Base-by-base conservation (phyloP, 2,797 vertebrate species). In the Bradypodion pumilum region DNA sequence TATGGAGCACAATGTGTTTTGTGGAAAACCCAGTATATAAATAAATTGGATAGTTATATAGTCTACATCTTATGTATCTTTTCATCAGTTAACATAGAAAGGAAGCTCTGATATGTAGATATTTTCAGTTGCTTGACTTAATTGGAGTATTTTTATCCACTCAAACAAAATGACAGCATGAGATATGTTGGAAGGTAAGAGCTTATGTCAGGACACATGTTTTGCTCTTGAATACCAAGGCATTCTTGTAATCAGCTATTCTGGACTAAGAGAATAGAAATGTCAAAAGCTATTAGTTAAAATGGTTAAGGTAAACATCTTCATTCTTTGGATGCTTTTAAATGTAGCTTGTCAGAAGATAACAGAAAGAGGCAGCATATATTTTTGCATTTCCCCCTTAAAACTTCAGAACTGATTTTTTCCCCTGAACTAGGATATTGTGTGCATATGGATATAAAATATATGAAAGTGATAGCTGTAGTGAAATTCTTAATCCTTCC, bases 221-320 rank as follows among this genome's bases (percentile, higher is more conserved):
- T 80, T 80, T 56, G 12, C 25, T 49, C 12, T 80, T 70, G 49
- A 35, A 79, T 68, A 59, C 78, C 80, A 65, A 80, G 69, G 8
- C 46, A 69, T 7, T 23, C 12, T 68, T 68, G 21, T 35, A 37
- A 37, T 68, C 44, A 23, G 5, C 32, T 52, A 21, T 69, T 49
- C 29, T 32, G 8, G 42, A 79, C 25, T 40, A 77, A 63, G 35
- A 13, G 29, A 69, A 40, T 25, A 66, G 42, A 79, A 78, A 65
- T 44, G n/a, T 66, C 4, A 9, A 65, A 16, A 78, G 27, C 29
- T 35, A 60, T 60, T 66, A 32, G 40, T 78, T 65, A 65, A 65
- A 19, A 23, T 65, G 29, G 7, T 19, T 79, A 49, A 23, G n/a
- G 44, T n/a, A 59, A 59, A 40, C 16, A 40, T 70, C 27, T 70